Base-by-base conservation (phyloP, 2,888 invertebrate genomes). In the Phaedon cochleariae region DNA sequence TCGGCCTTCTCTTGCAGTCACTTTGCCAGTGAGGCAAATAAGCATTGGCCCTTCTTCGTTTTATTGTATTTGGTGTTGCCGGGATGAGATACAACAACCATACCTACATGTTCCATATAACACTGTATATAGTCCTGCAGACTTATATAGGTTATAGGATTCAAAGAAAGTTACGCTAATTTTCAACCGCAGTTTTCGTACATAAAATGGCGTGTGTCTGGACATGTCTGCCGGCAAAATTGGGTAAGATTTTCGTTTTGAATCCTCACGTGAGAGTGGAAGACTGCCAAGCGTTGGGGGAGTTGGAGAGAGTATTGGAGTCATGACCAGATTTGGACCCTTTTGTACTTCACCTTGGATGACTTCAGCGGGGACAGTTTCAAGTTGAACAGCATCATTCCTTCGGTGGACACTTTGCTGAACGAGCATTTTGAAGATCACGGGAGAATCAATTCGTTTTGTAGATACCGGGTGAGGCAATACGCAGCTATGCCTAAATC, bases 211-310 rank as follows among this genome's bases (percentile, higher is more conserved):
- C n/a, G 84, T 83, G 12, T 79, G 82, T 65, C 83, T 87, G 76
- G 82, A 81, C 61, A 83, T 86, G 65, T 85, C 85, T 9, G 83
- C 87, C 52, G 81, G 84, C 10, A 85, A 87, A 87, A 61, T 79
- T 90, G 41, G 84, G 84, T 31, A 85, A 85, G 62, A 79, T 87
- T 5, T 80, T 88, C 10, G 84, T 87, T 58, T 84, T 89, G 49
- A 81, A 86, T 64, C 86, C 88, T 0, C 75, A 72, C 63, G 85
- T 89, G 10, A 51, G 82, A 18, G 75, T 89, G 34, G 74, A 80
- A 51, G 87, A 88, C 66, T 76, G 80, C 46, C 59, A 68, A 31
- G 22, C 51, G 3, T 17, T 55, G 6, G 45, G 51, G 15, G 59
- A 66, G 51, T 12, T 65, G 46, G 55, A 52, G 15, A 59, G 18